Evolutionary conservation across 1,140 invertebrate species (phyloP), one percentile per base, ranked within the genome.

Genomic region (Drosophila repleta): DNA sequence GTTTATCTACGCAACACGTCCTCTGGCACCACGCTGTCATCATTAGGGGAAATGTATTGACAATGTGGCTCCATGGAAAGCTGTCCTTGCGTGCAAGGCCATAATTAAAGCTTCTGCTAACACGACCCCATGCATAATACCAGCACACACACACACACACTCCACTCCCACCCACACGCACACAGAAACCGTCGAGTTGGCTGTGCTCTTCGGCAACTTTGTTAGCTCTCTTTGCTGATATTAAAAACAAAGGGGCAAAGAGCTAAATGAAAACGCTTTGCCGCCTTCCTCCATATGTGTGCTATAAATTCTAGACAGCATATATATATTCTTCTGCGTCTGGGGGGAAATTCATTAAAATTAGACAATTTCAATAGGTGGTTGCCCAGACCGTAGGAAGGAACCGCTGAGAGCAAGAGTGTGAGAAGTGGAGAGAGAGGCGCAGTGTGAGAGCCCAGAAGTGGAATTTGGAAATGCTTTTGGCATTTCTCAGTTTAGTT

Each of bases 401-500:
- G 35, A 48, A 48, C 45, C 52, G 15, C 37, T 39, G 11, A 61
- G 52, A 57, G 51, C 39, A 72, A 78, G 61, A 78, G 61, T 67
- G 52, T 56, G 18, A 51, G 20, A 35, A 17, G 21, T 41, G 75
- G 48, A 65, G 43, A 45, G 56, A 13, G 20, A 20, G 45, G 45
- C 32, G 55, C 11, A 70, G 24, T 62, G 66, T 53, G 67, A 66
- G 53, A 73, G 79, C 37, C 72, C 69, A 88, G 66, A 80, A 83
- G 83, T 79, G 82, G 73, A 83, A 85, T 88, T 88, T 88, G 84
- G 83, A 88, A 79, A 66, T 51, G 57, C 65, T 88, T 35, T 62
- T 43, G 48, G 83, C 79, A 88, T 83, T 87, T 88, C 88, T 83
- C 73, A 88, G 83, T 88, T 83, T 67, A 81, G 79, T 89, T 89